phyloP scores from a whole-genome alignment of 2,888 invertebrate species.

The Zygaena filipendulae region DNA sequence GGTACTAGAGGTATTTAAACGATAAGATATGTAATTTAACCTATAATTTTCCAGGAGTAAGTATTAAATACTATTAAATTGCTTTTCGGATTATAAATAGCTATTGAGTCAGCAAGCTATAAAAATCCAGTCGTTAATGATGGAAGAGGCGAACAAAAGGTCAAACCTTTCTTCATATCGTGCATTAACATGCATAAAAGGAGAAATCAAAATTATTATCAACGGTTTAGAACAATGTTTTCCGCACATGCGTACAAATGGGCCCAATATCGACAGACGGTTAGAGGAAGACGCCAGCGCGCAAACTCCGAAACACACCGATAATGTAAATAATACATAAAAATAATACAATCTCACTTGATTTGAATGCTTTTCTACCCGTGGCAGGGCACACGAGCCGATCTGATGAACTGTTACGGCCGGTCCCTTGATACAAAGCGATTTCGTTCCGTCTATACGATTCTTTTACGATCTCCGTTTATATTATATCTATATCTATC shows the following conservation, averaged over 20 bases:
- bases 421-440: constrained; percentile 20
- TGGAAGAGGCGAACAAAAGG: too few relatives aligned
- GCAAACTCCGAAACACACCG: constrained; percentile 40
- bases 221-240: constrained; percentile 27
- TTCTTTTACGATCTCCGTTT: constrained; percentile 28
- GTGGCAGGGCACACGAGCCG: constrained; percentile 20
- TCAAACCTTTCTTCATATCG: constrained; percentile 39
- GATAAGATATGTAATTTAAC: too few relatives aligned
- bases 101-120: too few relatives aligned
- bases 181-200: constrained; percentile 56
- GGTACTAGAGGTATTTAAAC: too few relatives aligned
- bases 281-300: constrained; percentile 26
- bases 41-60: too few relatives aligned
- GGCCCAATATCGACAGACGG: constrained; percentile 40
- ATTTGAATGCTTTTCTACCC: constrained; percentile 41
- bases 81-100: too few relatives aligned
- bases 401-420: constrained; percentile 26
- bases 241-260: constrained; percentile 55
- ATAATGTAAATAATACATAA: constrained; percentile 58
- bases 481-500: too few relatives aligned
- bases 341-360: constrained; percentile 49
- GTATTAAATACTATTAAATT: too few relatives aligned
- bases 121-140: too few relatives aligned
- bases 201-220: constrained; percentile 57
- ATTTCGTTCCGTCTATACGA: constrained; percentile 20